A percentile compares a stretch with the other conserved stretches of the same genome.
Evolutionary conservation across 2,888 invertebrate genomes (phyloP).

Genomic region (Zygaena filipendulae): DNA sequence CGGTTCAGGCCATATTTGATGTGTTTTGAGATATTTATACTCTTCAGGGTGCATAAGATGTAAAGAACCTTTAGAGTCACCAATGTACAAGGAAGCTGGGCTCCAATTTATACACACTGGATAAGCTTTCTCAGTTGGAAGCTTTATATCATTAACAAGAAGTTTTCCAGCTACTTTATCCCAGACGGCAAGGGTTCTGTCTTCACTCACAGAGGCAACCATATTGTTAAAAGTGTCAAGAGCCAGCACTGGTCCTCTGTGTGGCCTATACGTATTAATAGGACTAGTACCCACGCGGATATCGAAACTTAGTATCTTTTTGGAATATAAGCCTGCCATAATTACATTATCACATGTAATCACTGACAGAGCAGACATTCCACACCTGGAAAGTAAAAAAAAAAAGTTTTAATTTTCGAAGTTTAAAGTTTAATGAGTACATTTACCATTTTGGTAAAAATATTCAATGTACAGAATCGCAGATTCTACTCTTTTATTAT

Average conservation of each 20-base stretch:
- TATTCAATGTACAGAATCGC: too few relatives aligned
- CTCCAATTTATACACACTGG: constrained; percentile 54
- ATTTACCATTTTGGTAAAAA: too few relatives aligned
- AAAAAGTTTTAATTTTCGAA: constrained; percentile 2
- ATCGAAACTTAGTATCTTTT: constrained; percentile 64
- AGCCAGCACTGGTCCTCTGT: constrained; percentile 62
- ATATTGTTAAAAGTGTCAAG: constrained; percentile 43
- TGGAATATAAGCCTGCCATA: constrained; percentile 66
- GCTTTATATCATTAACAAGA: constrained; percentile 39
- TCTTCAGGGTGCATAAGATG: constrained; percentile 49
- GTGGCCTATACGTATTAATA: constrained; percentile 52
- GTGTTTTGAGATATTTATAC: constrained; percentile 30
- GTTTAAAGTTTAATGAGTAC: too few relatives aligned
- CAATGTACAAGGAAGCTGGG: constrained; percentile 45
- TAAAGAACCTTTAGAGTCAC: constrained; percentile 52
- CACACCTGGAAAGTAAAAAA: constrained; percentile 50
- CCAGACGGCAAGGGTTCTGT: constrained; percentile 66
- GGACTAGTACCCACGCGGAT: constrained; percentile 44
- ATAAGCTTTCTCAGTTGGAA: constrained; percentile 44
- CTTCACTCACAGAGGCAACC: constrained; percentile 69
- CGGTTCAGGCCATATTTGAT: constrained; percentile 47
- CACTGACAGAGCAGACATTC: constrained; percentile 65
- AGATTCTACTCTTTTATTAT: too few relatives aligned
- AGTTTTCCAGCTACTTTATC: constrained; percentile 62
- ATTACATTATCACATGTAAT: constrained; percentile 52